Base-by-base conservation (phyloP, 2,113 vertebrate species). In the Paedocypris sp. region DNA sequence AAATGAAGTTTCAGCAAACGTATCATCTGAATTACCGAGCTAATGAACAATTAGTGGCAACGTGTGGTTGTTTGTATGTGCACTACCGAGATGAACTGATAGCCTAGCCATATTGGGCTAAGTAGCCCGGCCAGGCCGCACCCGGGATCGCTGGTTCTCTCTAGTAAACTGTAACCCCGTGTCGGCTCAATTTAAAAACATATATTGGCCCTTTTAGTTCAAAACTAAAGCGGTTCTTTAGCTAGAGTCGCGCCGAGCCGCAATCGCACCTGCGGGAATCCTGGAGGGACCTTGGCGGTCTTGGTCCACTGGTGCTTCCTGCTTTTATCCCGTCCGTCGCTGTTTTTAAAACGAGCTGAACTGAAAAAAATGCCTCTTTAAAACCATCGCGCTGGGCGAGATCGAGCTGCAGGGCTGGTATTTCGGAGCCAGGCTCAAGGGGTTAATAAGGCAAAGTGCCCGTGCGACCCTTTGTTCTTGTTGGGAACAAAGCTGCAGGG, bases 391-490 rank as follows among this genome's bases (percentile, higher is more conserved):
- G 46, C 23, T 23, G 23, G 45, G 62, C 33, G 41, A 10, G 5
- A 45, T 26, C 29, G 35, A 20, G 11, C n/a, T 52, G 29, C 26
- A 19, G 1, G 2, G 8, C 13, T 33, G 20, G 31, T n/a, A 45
- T 32, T 39, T 8, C n/a, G 7, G 15, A 53, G 29, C 18, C 57
- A 8, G 31, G 23, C 38, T 45, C 16, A 36, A 15, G 6, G 25
- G 56, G 13, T 16, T 23, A 49, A 38, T 22, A 47, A 50, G 62
- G 32, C 36, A 52, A 51, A 33, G 22, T 56, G 59, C 60, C 62
- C 50, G 10, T 19, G 18, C 64, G 49, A 51, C 58, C 67, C 75
- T 77, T 77, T 77, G 75, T 77, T 77, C 75, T 70, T 50, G 69
- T 51, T 46, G 53, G 48, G 73, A 77, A 77, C 75, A 77, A 73